Base-by-base conservation (phyloP, 1,140 invertebrate species). In the Drosophila virilis region DNA sequence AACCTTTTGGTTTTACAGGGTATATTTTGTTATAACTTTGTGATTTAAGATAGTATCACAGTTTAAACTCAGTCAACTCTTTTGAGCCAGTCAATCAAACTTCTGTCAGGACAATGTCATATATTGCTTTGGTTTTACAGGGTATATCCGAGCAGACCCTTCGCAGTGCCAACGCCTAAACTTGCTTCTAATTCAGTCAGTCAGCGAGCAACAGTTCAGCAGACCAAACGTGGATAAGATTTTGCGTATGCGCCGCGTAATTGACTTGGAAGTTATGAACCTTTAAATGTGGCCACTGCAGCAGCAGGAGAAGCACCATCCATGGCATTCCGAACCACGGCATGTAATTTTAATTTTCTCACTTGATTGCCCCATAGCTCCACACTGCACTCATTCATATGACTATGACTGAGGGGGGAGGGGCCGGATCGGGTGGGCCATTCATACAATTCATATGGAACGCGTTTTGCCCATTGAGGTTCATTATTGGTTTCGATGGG, bases 321-420 rank as follows among this genome's bases (percentile, higher is more conserved):
- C 38, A 17, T 15, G 37, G 54, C 71, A 55, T 22, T 51, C 38
- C 33, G 15, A 54, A 38, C 48, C 48, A 68, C 52, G 67, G 61
- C 80, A 83, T 89, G 84, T 89, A 89, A 89, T 89, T 89, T 89
- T 90, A 89, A 89, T 89, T 89, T 89, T 89, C 84, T 80, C 84
- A 89, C 85, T 89, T 89, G 84, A 89, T 89, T 89, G 84, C 84
- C 71, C 82, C 58, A 38, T 15, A 59, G 60, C 68, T 58, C 35
- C n/a, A 57, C 37, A 42, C 43, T 55, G 42, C 46, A 55, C 58
- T 54, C 77, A 79, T 71, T 80, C 61, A 80, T 77, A 67, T 61
- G 64, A 68, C 35, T 51, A n/a, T 13, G 66, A 10, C n/a, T 37
- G 55, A 40, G 35, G 60, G 13, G 15, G 15, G 0, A 12, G 22